Evolutionary conservation across 2,888 invertebrate species (phyloP).

Genomic region (Labia minor): DNA sequence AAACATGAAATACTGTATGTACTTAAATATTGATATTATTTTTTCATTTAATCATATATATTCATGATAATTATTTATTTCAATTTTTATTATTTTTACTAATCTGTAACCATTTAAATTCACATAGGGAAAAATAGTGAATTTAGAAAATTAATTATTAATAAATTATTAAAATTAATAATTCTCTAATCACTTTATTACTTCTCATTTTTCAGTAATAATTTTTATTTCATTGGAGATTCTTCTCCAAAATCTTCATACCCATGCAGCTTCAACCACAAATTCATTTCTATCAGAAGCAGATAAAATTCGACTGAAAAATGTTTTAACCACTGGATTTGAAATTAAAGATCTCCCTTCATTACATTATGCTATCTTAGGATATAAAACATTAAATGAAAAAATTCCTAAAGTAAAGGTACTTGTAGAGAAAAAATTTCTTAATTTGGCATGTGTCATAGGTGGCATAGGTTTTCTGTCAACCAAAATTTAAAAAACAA

Average conservation of each 20-base stretch:
- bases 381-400: conserved; percentile 55
- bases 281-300: conserved; percentile 32
- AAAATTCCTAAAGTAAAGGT: conserved; percentile 48
- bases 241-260: background rate
- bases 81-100: no score
- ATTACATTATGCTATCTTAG: conserved; percentile 62
- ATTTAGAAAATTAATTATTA: no score
- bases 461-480: conserved; percentile 21
- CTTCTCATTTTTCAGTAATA: background rate
- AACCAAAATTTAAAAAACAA: no score
- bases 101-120: no score
- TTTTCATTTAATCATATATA: no score
- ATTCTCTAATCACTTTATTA: background rate
- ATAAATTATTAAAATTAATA: no score
- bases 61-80: no score
- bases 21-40: background rate
- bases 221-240: background rate
- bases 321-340: conserved; percentile 33
- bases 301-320: conserved; percentile 33
- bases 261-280: conserved; percentile 32
- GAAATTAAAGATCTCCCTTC: conserved; percentile 46
- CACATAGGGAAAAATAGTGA: no score
- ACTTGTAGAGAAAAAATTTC: no score
- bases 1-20: background rate
- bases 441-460: conserved; percentile 2